Conservation (phyloP, 2,797 vertebrate species). For the Pogonophryne albipinna region DNA sequence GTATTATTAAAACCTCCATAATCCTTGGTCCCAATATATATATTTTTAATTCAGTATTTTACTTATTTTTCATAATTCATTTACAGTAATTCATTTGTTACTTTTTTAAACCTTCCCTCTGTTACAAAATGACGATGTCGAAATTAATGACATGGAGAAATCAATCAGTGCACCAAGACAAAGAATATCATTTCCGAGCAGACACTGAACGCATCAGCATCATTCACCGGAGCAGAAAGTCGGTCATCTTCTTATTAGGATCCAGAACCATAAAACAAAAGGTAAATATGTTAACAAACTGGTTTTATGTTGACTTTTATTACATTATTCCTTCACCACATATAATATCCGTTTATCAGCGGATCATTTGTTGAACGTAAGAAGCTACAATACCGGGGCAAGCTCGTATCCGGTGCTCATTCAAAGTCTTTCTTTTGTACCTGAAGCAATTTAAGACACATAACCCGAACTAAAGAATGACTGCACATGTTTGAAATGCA, state of each 20-base stretch:
- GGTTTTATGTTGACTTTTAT: not conserved
- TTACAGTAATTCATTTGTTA: too few species aligned
- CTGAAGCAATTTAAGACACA: not conserved
- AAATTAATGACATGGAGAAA: not conserved
- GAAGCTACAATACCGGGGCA: conserved; percentile 49
- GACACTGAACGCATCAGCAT: conserved; percentile 41
- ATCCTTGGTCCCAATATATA: too few species aligned
- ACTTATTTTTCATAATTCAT: too few species aligned
- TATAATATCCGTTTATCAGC: not conserved
- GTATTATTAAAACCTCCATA: too few species aligned
- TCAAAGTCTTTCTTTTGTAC: fast-evolving
- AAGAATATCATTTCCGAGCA: not conserved
- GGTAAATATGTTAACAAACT: conserved; percentile 1
- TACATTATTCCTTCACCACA: not conserved
- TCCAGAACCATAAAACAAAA: not conserved
- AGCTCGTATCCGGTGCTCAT: conserved; percentile 5
- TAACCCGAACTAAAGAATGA: fast-evolving
- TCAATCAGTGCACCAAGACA: too few species aligned
- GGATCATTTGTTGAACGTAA: conserved; percentile 21
- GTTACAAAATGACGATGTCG: too few species aligned
- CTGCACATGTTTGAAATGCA: fast-evolving
- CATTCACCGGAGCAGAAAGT: conserved; percentile 43
- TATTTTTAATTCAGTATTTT: too few species aligned
- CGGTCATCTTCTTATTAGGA: conserved; percentile 19
- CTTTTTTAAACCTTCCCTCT: too few species aligned